These are phyloP conservation scores for Brachycybe producta DNA, from an alignment of 2,888 invertebrate genomes.

Conservation along the genomic window DNA sequence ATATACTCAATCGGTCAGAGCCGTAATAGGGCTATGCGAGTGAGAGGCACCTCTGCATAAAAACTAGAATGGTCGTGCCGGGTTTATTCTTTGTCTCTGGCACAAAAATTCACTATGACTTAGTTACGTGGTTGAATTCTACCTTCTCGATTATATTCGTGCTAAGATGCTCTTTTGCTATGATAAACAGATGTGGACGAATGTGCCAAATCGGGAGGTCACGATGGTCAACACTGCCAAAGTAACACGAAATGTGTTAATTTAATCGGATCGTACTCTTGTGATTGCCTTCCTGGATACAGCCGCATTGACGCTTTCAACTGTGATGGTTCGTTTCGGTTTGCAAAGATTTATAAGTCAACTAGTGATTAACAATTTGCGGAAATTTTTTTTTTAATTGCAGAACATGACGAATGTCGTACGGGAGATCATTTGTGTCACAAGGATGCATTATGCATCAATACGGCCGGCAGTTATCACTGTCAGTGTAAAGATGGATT, in stretches of 20 bases:
- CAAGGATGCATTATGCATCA: slow-evolving; percentile 59
- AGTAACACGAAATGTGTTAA: slow-evolving; percentile 72
- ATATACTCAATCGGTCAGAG: too few species aligned
- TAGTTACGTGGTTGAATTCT: not conserved
- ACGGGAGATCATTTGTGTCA: slow-evolving; percentile 59
- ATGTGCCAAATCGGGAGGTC: slow-evolving; percentile 61
- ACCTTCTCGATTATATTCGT: not conserved
- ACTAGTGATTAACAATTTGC: too few species aligned
- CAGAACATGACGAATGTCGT: slow-evolving; percentile 66
- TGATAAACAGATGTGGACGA: slow-evolving; percentile 83
- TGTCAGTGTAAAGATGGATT: slow-evolving; percentile 61
- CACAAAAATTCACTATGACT: not conserved
- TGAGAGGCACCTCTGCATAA: not conserved
- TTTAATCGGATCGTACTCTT: slow-evolving; percentile 65
- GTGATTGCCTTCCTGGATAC: slow-evolving; percentile 70
- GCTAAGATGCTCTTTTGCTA: too few species aligned
- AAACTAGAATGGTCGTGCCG: not conserved
- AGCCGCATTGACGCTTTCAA: slow-evolving; percentile 45
- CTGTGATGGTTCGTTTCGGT: slow-evolving; percentile 24
- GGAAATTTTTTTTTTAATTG: slow-evolving; percentile 69
- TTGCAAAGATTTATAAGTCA: too few species aligned
- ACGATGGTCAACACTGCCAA: slow-evolving; percentile 71
- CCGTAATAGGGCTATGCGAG: too few species aligned
- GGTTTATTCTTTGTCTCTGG: not conserved
- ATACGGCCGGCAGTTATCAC: slow-evolving; percentile 60